Evolutionary conservation across 2,113 vertebrate species (phyloP), one percentile per base, ranked within the genome.

Genomic region (Myotis brandtii): DNA sequence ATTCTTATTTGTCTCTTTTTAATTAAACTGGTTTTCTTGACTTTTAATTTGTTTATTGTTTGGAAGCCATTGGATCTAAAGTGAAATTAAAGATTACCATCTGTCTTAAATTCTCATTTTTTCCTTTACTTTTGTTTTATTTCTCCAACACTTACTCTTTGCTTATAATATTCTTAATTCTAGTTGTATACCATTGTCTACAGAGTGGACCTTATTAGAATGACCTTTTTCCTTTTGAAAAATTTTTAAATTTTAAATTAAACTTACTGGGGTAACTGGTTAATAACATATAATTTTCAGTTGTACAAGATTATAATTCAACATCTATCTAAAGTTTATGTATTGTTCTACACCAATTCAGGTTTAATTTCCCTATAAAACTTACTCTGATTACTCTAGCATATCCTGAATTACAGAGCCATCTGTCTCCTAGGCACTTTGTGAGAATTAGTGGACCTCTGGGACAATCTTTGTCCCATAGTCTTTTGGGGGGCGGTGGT

Each of bases 51-150:
- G 46, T 89, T 79, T 75, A 83, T 90, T 86, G 70, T 14, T 82
- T 96, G 54, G 34, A 96, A 92, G 21, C 54, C 79, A 43, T 54
- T 32, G 87, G 88, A 82, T 72, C 89, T 86, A 73, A 92, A 83
- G 11, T 88, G 34, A 87, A 80, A 86, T 76, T 59, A 75, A 86
- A 91, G 21, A 50, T 37, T 84, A 93, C 46, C 27, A 75, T n/a
- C 59, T 86, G 23, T 95, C 27, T 27, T 40, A 37, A 37, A 66
- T 6, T 64, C n/a, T 85, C 12, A 25, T 52, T 94, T 73, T 56
- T 30, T 86, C 40, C 89, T 75, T 67, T 43, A 67, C 18, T 67
- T 80, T 67, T 62, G 13, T n/a, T 77, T 18, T 62, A 54, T 69
- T 64, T 16, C 32, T 12, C 32, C 32, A 64, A 12, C 18, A 54